Evolutionary conservation across 2,888 invertebrate species (phyloP), one percentile per base, ranked within the genome.

Genomic region (Macaria notata): DNA sequence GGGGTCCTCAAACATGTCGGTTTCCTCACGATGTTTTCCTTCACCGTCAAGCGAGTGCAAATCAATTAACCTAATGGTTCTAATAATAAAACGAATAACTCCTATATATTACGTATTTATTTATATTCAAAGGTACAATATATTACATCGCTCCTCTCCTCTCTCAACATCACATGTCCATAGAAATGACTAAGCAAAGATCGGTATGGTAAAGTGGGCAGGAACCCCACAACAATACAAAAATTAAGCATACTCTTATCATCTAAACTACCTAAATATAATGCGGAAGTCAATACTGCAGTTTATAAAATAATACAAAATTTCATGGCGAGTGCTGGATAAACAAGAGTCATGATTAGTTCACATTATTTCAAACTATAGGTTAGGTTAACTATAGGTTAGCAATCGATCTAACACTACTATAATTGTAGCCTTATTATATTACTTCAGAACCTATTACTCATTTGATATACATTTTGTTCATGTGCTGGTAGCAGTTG

Each of bases 81-180:
- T 33, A 39, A 36, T 19, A 83, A 81, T 78, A 64, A 84, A 84
- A 85, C 78, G 64, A 75, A 49, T 44, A 46, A 54, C 43, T 74
- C 85, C 85, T 88, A 91, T 91, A 89, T 90, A 90, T 89, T 89
- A 90, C 86, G 88, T 90, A 88, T 90, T 89, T 89, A 88, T 90
- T 89, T 88, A 89, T 90, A 89, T 85, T 88, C 82, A 88, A 90
- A 90, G 90, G 87, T 90, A 90, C 90, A 91, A 90, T 90, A 90
- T 90, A 88, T 89, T 90, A 90, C 90, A 90, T 82, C 88, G 85
- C 88, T 80, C 72, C 79, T 75, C 75, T 82, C 79, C 76, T 83
- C 79, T 81, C 81, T 78, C 86, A 82, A 79, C 83, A 82, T 84
- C 83, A 84, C 86, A 79, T 76, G 80, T 84, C 81, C 83, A 78